Conservation (phyloP, 2,888 invertebrate species). For the Bugulina stolonifera region DNA sequence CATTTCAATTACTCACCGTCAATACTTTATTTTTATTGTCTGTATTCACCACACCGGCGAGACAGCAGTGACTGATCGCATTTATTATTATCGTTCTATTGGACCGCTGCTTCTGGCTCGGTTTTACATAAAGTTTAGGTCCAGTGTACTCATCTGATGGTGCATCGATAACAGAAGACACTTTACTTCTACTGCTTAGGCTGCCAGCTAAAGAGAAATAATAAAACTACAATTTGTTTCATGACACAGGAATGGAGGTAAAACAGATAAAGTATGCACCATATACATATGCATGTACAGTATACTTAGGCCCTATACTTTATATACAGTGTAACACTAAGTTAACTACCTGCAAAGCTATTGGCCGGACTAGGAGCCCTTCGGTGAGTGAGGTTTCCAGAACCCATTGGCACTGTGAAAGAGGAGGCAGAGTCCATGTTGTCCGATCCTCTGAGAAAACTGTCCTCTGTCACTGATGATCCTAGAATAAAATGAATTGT, state of each 20-base stretch:
- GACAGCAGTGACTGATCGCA: constrained; percentile 96
- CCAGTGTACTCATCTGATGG: constrained; percentile 59
- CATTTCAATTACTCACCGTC: constrained; percentile 60
- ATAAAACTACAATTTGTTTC: too few species aligned
- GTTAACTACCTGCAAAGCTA: not conserved
- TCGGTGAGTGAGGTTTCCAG: constrained; percentile 23
- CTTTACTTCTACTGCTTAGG: not conserved
- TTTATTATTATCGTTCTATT: constrained; percentile 94
- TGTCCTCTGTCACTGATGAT: not conserved
- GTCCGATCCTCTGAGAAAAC: not conserved
- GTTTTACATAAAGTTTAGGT: constrained; percentile 93
- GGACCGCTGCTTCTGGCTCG: constrained; percentile 92
- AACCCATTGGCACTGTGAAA: not conserved
- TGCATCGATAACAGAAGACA: not conserved
- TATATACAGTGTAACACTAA: too few species aligned
- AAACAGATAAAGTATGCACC: too few species aligned
- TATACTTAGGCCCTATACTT: too few species aligned
- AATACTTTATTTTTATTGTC: constrained; percentile 87
- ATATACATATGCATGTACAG: too few species aligned
- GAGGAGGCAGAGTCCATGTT: constrained; percentile 7
- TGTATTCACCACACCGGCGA: constrained; percentile 92
- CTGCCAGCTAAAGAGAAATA: constrained; percentile 15
- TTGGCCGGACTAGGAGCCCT: not conserved
- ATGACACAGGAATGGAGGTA: too few species aligned
- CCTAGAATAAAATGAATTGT: constrained; percentile 16